Evolutionary conservation across 2,113 vertebrate species (phyloP), one percentile per base, ranked within the genome.

Genomic region (Vireo altiloquus): DNA sequence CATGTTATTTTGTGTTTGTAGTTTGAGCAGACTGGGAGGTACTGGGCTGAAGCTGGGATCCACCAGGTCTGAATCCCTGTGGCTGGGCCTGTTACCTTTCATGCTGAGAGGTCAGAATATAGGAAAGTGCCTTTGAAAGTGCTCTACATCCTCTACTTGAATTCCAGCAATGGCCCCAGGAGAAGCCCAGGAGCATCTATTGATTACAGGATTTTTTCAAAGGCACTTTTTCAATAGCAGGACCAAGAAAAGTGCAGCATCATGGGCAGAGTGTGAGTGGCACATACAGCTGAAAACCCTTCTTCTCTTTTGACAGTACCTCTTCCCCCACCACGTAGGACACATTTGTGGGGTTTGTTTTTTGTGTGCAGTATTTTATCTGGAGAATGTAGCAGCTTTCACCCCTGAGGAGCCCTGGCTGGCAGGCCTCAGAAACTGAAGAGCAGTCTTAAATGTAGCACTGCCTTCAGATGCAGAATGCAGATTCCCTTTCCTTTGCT

Each of bases 91-190:
- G 71, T 94, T 96, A 56, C 79, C 85, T 86, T 88, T 89, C 83
- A 47, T 93, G 75, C 85, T 93, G 92, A 94, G 85, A 96, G 92
- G 87, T 94, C 79, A 86, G 71, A 93, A 57, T 86, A 64, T 27
- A 68, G 24, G 46, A 89, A 97, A 95, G 87, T 94, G 87, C 82
- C 94, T 95, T 97, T 92, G 87, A 92, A 96, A 94, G 72, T 20
- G 65, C 82, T 89, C 3, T 71, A n/a, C 66, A 75, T 94, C 82
- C 91, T 92, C 87, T 76, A 4, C 77, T 82, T 93, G 68, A 82
- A 66, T 88, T 92, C 82, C 78, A 96, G 57, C 80, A 49, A 15
- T 5, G 52, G 79, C 79, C 94, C 91, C 92, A 70, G 39, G 93
- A 95, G 96, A 94, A 95, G 76, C 56, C 92, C 90, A 54, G 93